Conservation (phyloP, 2,888 invertebrate genomes). For the Lypha dubia region DNA sequence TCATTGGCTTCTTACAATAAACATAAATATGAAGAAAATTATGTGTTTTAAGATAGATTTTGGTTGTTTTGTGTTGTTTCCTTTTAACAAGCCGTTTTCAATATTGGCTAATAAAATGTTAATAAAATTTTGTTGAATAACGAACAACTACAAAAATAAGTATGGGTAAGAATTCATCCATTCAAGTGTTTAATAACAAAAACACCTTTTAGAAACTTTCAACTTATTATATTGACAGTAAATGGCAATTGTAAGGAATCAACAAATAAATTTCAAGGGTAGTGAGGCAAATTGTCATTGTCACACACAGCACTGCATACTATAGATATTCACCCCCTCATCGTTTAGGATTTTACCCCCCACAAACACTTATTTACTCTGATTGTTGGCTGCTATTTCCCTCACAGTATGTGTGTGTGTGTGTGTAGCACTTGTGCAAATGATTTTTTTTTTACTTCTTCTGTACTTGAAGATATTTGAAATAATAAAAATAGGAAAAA, state of each 20-base stretch:
- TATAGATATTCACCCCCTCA: slow-evolving; percentile 6
- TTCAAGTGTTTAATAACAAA: slow-evolving; percentile 34
- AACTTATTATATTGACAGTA: slow-evolving; percentile 55
- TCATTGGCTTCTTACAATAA: slow-evolving; percentile 55
- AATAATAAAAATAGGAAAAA: slow-evolving; percentile 56
- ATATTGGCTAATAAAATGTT: slow-evolving; percentile 65
- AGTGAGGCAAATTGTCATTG: slow-evolving; percentile 56
- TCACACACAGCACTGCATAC: slow-evolving; percentile 21
- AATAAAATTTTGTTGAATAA: slow-evolving; percentile 48
- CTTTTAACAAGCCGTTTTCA: slow-evolving; percentile 46
- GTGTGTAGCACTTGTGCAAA: slow-evolving; percentile 54
- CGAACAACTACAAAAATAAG: slow-evolving; percentile 24
- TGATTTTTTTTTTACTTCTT: slow-evolving; percentile 32
- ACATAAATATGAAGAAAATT: slow-evolving; percentile 21
- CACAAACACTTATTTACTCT: slow-evolving; percentile 5
- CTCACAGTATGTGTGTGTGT: not conserved
- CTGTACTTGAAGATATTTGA: slow-evolving; percentile 60
- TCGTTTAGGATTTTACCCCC: slow-evolving; percentile 5
- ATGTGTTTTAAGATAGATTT: slow-evolving; percentile 40
- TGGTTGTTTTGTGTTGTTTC: slow-evolving; percentile 1
- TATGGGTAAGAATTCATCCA: slow-evolving; percentile 12
- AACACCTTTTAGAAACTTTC: slow-evolving; percentile 53
- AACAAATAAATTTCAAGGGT: slow-evolving; percentile 62
- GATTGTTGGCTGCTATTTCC: too few species aligned
- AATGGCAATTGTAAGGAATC: slow-evolving; percentile 64